Percentiles rank a stretch among this genome's conserved stretches.
These are phyloP conservation scores for Troides oblongomaculatus DNA, from an alignment of 2,888 invertebrate genomes.

Conservation along the genomic window DNA sequence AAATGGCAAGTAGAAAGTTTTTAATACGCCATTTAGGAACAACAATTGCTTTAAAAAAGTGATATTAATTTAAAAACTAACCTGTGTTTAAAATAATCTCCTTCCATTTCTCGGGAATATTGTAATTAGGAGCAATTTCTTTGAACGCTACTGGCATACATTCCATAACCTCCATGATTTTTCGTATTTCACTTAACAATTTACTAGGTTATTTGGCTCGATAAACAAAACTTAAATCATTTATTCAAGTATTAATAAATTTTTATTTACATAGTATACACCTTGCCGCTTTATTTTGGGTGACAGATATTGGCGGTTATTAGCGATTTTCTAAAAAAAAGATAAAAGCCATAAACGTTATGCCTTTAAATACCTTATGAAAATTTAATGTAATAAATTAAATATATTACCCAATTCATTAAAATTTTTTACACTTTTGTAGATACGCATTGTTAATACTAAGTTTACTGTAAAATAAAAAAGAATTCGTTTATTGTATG, in stretches of 20 bases:
- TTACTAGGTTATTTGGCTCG: neutral
- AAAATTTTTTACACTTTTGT: no score
- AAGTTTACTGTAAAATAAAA: no score
- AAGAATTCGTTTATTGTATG: no score
- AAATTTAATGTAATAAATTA: neutral
- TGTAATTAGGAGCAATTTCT: constrained; percentile 89
- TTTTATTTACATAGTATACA: neutral
- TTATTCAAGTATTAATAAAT: neutral
- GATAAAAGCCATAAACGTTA: neutral
- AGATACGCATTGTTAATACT: no score
- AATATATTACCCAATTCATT: no score
- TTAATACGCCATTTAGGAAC: neutral
- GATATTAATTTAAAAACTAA: constrained; percentile 12
- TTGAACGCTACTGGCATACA: constrained; percentile 81
- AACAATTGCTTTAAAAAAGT: neutral
- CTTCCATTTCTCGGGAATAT: constrained; percentile 88
- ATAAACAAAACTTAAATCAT: neutral
- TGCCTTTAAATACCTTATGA: neutral
- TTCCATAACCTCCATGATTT: constrained; percentile 66
- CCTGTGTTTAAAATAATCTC: constrained; percentile 91
- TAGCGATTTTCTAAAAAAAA: neutral
- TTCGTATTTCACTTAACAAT: neutral
- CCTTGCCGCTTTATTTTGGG: neutral
- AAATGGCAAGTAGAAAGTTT: no score
- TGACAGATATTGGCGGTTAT: neutral